Conservation (phyloP, 2,113 vertebrate species). For the Sapajus apella region DNA sequence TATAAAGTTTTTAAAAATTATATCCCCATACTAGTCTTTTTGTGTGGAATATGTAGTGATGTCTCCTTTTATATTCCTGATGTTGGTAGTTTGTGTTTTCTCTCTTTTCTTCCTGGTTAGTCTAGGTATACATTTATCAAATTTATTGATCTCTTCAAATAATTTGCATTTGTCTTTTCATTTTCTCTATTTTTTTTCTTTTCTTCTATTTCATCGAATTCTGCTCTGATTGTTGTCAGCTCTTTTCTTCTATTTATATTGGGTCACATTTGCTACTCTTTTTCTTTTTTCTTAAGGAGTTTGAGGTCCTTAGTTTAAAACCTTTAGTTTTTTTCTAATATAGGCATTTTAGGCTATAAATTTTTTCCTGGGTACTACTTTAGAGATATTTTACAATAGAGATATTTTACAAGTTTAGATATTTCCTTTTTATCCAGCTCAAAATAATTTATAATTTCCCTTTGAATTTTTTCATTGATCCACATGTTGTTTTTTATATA, state of each 20-base stretch:
- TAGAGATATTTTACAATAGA: not conserved
- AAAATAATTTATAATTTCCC: not conserved
- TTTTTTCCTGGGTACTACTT: not conserved
- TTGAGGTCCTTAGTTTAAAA: not conserved
- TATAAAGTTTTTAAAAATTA: not conserved
- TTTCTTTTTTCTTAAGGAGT: not conserved
- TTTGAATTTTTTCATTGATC: not conserved
- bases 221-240: not conserved
- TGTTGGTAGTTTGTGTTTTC: not conserved
- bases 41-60: not conserved
- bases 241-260: not conserved
- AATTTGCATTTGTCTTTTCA: not conserved
- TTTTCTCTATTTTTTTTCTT: not conserved
- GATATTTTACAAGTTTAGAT: no score
- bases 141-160: not conserved
- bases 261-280: not conserved
- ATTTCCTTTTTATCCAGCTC: not conserved
- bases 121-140: not conserved
- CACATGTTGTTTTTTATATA: no score
- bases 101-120: not conserved
- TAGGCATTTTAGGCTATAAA: not conserved
- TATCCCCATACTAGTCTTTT: not conserved
- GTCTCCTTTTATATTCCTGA: not conserved
- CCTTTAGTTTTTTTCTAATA: not conserved
- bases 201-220: not conserved